Evolutionary conservation across 2,113 vertebrate species (phyloP), one percentile per base, ranked within the genome.

Genomic region (Chloropsis cyanopogon): DNA sequence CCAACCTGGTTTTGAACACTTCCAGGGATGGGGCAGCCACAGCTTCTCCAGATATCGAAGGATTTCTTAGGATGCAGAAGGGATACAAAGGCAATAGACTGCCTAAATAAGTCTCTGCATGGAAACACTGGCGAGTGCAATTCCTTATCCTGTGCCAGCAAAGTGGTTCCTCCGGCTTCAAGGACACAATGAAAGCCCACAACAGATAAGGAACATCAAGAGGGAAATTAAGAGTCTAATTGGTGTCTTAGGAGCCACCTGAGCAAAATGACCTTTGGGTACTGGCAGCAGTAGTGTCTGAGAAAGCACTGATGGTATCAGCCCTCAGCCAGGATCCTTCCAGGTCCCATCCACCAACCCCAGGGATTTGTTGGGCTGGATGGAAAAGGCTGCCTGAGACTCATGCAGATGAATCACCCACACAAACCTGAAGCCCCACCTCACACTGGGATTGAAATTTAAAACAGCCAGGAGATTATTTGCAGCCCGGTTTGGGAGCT

Each of bases 391-490:
- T 50, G 11, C 39, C 6, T 24, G 59, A 80, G 63, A 46, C 65
- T 91, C 41, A 37, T 18, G 86, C 63, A 91, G 65, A 66, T 98
- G 97, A 98, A 92, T 97, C 97, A 98, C 92, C 83, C 68, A 6
- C 33, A 63, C 92, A 70, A 92, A 93, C 63, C 68, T 91, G 97
- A 94, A 89, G 93, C 93, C 24, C 96, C 22, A 54, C 90, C 90
- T 89, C 47, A 25, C 61, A 3, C 20, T n/a, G 47, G 76, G 49
- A 87, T 20, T 96, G 93, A 81, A 75, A 82, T 94, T 52, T 82
- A 33, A 64, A 88, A 46, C 39, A 90, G 68, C 47, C 78, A 50
- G 28, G 64, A 66, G 72, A n/a, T 44, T 4, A 16, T 20, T 28
- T 52, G 76, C 19, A 10, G 77, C 61, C 88, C 15, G 26, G 4